These are phyloP conservation scores for Cryptops parisi DNA, from an alignment of 2,888 invertebrate genomes.

Conservation along the genomic window DNA sequence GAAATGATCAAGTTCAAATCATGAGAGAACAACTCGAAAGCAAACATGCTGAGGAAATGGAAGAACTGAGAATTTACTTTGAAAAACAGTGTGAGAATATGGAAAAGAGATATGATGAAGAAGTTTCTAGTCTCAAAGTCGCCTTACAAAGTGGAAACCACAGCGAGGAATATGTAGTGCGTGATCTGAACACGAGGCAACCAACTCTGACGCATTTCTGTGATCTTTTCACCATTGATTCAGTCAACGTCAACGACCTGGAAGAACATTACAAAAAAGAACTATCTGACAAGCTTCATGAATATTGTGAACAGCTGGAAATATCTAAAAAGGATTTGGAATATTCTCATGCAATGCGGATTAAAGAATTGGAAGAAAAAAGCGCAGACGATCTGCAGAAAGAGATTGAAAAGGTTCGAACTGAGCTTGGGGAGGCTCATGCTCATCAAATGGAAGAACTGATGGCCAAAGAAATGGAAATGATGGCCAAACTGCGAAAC, in stretches of 20 bases:
- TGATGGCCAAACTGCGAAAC: not conserved
- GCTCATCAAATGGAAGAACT: slow-evolving; percentile 5
- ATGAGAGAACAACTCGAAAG: slow-evolving; percentile 5
- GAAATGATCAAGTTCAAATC: slow-evolving; percentile 3
- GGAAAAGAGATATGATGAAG: slow-evolving; percentile 10
- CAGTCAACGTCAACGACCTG: slow-evolving; percentile 6
- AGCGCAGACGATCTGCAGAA: not conserved
- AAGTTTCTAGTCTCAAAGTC: not conserved
- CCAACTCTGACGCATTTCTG: slow-evolving; percentile 14
- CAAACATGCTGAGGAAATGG: slow-evolving; percentile 12
- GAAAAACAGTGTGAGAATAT: slow-evolving; percentile 9
- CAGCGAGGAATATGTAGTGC: not conserved
- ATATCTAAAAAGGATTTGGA: slow-evolving; percentile 5
- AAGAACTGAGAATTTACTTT: slow-evolving; percentile 8
- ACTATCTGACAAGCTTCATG: slow-evolving; percentile 9
- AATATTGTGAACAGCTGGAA: slow-evolving; percentile 13
- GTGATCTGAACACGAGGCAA: not conserved
- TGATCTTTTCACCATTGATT: not conserved
- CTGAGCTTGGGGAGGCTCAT: slow-evolving; percentile 7
- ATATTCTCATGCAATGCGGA: slow-evolving; percentile 2
- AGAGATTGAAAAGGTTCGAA: not conserved
- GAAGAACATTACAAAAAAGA: slow-evolving; percentile 12
- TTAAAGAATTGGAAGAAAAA: not conserved
- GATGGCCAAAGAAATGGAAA: not conserved
- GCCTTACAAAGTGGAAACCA: not conserved